A percentile compares a stretch with the other conserved stretches of the same genome.
Conservation (phyloP, 2,888 invertebrate species). For the Protodeltote pygarga region DNA sequence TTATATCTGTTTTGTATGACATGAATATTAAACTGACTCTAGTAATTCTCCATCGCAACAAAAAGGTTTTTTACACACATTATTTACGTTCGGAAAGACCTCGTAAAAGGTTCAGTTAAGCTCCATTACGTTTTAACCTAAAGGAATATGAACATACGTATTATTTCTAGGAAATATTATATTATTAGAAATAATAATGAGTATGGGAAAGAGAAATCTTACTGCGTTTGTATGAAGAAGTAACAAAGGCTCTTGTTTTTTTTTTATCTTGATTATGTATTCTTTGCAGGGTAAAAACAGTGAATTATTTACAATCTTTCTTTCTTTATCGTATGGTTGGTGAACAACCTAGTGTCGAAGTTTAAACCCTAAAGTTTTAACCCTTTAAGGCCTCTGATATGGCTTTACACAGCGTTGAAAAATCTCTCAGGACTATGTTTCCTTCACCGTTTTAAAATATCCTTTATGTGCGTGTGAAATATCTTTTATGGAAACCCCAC, state of each 20-base stretch:
- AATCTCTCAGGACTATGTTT: too few relatives aligned
- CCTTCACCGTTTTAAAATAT: too few relatives aligned
- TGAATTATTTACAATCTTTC: too few relatives aligned
- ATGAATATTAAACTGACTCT: slow-evolving; percentile 47
- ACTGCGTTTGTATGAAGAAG: slow-evolving; percentile 2
- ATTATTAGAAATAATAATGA: slow-evolving; percentile 16
- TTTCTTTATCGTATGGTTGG: too few relatives aligned
- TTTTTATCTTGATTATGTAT: too few relatives aligned
- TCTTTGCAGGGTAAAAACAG: too few relatives aligned
- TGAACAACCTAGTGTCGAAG: too few relatives aligned
- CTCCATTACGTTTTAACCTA: slow-evolving; percentile 44
- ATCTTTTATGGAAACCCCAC: too few relatives aligned
- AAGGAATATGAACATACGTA: slow-evolving; percentile 49
- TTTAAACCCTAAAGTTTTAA: too few relatives aligned
- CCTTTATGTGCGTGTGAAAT: too few relatives aligned
- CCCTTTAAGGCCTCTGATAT: too few relatives aligned
- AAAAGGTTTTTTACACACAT: slow-evolving; percentile 48
- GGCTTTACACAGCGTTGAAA: too few relatives aligned
- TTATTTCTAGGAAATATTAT: slow-evolving; percentile 36
- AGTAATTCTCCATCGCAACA: slow-evolving; percentile 41
- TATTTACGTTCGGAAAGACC: slow-evolving; percentile 37
- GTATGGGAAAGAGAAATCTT: slow-evolving; percentile 2
- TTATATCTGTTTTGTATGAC: slow-evolving; percentile 32
- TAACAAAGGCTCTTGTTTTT: background rate
- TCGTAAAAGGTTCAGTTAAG: slow-evolving; percentile 44